Base-by-base conservation (phyloP, 2,797 vertebrate genomes). In the Sarcoramphus papa region DNA sequence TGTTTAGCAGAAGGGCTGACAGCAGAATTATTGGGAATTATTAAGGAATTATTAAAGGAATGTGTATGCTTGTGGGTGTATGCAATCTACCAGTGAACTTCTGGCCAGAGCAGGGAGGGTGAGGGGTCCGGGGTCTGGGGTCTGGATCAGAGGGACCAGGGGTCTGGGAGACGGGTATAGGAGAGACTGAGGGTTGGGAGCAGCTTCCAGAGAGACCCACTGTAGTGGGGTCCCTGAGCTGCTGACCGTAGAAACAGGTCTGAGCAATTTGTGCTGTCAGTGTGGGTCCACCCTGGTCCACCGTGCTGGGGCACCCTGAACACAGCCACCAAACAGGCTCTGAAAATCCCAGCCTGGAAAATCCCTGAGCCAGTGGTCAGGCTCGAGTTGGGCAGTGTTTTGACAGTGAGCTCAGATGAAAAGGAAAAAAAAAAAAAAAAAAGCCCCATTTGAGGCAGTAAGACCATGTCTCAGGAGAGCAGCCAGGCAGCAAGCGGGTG, bases 301-400 rank as follows among this genome's bases (percentile, higher is more conserved):
- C 51, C 5, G 1, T 0, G 0, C 2, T 12, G 14, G 41, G 51
- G 22, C 33, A 47, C n/a, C 40, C 10, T 67, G n/a, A 37, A 31
- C 43, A 14, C 21, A 37, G 12, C 21, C 43, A 47, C 15, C 33
- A 37, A 75, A 35, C 25, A 25, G 33, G 45, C 12, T 59, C 15
- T 9, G 54, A 60, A 60, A 59, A 70, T 23, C 51, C 27, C 33
- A 25, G 13, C 16, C 62, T 35, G 17, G 16, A 56, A 45, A 30
- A 31, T 6, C 45, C 45, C 35, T 12, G 19, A 50, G 45, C 65
- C 41, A 25, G 41, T 4, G 0, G 33, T 15, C 62, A 47, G 62
- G 41, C 41, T 56, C 1, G 2, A 37, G 40, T 3, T 15, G 51
- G 59, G 28, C 50, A 23, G 59, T 8, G 33, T 53, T 83, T 37